Evolutionary conservation across 1,140 invertebrate genomes (phyloP), one percentile per base, ranked within the genome.

Genomic region (Linepithema humile): DNA sequence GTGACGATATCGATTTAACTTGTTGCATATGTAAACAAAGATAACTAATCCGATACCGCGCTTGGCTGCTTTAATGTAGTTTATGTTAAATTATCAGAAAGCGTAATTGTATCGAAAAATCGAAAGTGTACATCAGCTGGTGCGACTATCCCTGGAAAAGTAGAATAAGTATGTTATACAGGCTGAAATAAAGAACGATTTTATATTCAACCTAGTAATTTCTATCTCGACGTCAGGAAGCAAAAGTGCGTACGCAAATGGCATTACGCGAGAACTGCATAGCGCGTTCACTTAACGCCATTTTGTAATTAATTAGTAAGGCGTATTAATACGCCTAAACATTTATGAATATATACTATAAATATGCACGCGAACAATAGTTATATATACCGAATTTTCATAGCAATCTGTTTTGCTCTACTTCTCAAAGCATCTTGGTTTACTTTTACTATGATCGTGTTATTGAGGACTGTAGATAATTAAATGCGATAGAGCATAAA

Each of bases 11-110:
- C 75, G 87, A 90, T 87, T 90, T 87, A 88, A 89, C 89, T 89
- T 91, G 87, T 90, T 91, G 89, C 89, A 88, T 84, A 83, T 67
- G 62, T 89, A 77, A 85, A 88, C 82, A 84, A 89, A 85, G 69
- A 29, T 59, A 69, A 59, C 12, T 29, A 50, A 50, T 69, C 53
- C 45, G 35, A 43, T 23, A 32, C 23, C 32, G 40, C 74, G 23
- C 67, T n/a, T 40, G 65, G 29, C 12, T 6, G 23, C 20, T 40
- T 20, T 55, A 43, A 65, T 20, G 48, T 4, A n/a, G n/a, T 65
- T 64, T 23, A 20, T 10, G n/a, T n/a, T 60, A 23, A 53, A 82
- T 70, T 53, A 60, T 2, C 45, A 45, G 55, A 74, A 29, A 45
- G 26, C 43, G 23, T n/a, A 32, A n/a, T 17, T 15, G 82, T 55